These are phyloP conservation scores for roundworm (Caenorhabditis elegans) DNA, from an alignment of 1,140 invertebrate genomes.

Conservation along the genomic window DNA sequence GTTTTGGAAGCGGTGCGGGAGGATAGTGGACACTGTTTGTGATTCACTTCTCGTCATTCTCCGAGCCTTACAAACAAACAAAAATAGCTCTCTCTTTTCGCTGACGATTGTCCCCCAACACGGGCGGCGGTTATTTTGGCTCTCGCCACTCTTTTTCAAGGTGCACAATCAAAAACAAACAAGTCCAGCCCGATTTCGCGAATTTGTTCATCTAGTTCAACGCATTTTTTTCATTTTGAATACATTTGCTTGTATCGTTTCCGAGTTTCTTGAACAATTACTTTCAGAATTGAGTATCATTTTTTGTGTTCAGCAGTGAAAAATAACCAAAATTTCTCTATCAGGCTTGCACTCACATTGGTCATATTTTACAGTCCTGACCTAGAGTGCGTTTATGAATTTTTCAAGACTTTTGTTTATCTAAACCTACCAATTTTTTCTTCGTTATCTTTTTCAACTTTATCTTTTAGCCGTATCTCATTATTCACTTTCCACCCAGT, in stretches of 20 bases:
- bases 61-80: conserved; percentile 22
- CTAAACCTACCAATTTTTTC: not conserved
- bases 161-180: conserved; percentile 32
- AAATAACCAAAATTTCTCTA: too few relatives aligned
- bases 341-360: too few relatives aligned
- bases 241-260: not conserved
- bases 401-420: too few relatives aligned
- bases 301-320: too few relatives aligned
- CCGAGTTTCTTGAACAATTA: not conserved
- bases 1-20: not conserved
- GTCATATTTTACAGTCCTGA: too few relatives aligned
- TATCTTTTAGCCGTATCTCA: not conserved
- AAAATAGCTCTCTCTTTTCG: conserved; percentile 19
- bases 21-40: conserved; percentile 5
- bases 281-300: not conserved
- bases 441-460: not conserved
- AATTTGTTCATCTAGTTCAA: conserved; percentile 6
- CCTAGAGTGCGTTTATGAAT: too few relatives aligned
- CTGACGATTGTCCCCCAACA: conserved; percentile 11
- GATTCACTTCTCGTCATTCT: not conserved
- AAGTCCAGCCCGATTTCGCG: not conserved
- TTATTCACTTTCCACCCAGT: not conserved
- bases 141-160: not conserved
- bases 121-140: not conserved
- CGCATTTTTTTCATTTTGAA: not conserved